Conservation (phyloP, 1,140 invertebrate genomes). For the Stegodyphus dumicola region DNA sequence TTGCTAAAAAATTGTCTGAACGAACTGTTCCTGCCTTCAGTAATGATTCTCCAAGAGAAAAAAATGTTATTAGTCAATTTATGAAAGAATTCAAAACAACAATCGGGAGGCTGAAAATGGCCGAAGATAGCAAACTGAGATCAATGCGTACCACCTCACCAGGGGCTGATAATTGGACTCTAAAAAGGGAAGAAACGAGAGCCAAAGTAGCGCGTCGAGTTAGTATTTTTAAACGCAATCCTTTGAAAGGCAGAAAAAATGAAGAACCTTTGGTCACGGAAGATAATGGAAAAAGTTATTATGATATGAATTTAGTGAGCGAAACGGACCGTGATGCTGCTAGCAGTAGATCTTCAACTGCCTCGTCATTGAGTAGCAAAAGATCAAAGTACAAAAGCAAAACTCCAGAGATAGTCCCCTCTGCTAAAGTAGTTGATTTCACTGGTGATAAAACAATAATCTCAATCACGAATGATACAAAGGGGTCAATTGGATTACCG, state of each 20-base stretch:
- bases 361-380: slow-evolving; percentile 21
- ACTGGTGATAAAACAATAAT: slow-evolving; percentile 35
- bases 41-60: slow-evolving; percentile 39
- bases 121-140: slow-evolving; percentile 15
- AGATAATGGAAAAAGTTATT: slow-evolving; percentile 31
- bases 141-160: slow-evolving; percentile 10
- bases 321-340: slow-evolving; percentile 35
- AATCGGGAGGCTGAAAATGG: slow-evolving; percentile 39
- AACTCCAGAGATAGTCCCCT: slow-evolving; percentile 44
- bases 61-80: slow-evolving; percentile 49
- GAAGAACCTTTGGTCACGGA: slow-evolving; percentile 43
- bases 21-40: slow-evolving; percentile 42
- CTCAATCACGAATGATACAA: slow-evolving; percentile 21
- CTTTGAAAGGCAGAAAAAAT: slow-evolving; percentile 39
- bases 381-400: slow-evolving; percentile 21
- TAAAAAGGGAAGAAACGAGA: slow-evolving; percentile 48
- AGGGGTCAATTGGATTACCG: background rate
- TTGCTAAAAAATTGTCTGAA: slow-evolving; percentile 59
- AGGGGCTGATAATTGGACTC: slow-evolving; percentile 49
- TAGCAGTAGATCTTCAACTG: slow-evolving; percentile 18
- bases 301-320: slow-evolving; percentile 8
- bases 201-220: slow-evolving; percentile 30
- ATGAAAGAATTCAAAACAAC: slow-evolving; percentile 54
- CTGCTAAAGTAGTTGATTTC: slow-evolving; percentile 18
- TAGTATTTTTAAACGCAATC: slow-evolving; percentile 50